Evolutionary conservation across 2,888 invertebrate species (phyloP).

Genomic region (Aporophyla lueneburgensis): DNA sequence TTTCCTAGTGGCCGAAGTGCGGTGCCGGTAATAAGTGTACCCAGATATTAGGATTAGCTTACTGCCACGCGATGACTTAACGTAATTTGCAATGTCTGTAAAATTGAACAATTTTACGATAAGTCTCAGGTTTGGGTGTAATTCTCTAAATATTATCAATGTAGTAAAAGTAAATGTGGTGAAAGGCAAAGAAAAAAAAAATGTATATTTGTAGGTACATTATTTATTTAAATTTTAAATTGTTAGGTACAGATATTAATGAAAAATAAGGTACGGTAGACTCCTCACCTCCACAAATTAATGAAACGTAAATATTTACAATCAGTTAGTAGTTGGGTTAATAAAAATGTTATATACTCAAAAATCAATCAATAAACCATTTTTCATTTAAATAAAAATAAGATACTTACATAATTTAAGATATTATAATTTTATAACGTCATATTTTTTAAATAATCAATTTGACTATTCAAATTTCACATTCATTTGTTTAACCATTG

Average conservation of each 20-base stretch:
- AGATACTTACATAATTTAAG: too few relatives aligned
- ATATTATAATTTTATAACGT: too few relatives aligned
- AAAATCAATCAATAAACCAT: too few relatives aligned
- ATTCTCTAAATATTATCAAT: not conserved
- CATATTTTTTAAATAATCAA: too few relatives aligned
- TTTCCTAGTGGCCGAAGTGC: not conserved
- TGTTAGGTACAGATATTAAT: not conserved
- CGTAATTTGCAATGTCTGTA: constrained; percentile 26
- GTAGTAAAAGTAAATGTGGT: not conserved
- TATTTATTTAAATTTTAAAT: not conserved
- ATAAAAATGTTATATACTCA: too few relatives aligned
- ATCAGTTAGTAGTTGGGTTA: too few relatives aligned
- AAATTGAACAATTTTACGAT: not conserved
- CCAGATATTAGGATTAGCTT: constrained; percentile 34
- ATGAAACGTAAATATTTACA: too few relatives aligned
- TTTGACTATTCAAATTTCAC: too few relatives aligned
- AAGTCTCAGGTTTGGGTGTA: not conserved
- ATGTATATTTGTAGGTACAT: not conserved
- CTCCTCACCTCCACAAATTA: not conserved
- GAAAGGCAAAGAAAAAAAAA: not conserved
- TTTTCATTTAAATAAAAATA: too few relatives aligned
- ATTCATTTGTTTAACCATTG: too few relatives aligned
- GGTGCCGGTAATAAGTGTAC: constrained; percentile 40
- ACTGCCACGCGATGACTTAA: constrained; percentile 34
- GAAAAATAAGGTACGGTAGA: not conserved